Percentiles rank a stretch among this genome's conserved stretches.
Conservation (phyloP, 2,113 vertebrate species). For the Arvicanthis niloticus region DNA sequence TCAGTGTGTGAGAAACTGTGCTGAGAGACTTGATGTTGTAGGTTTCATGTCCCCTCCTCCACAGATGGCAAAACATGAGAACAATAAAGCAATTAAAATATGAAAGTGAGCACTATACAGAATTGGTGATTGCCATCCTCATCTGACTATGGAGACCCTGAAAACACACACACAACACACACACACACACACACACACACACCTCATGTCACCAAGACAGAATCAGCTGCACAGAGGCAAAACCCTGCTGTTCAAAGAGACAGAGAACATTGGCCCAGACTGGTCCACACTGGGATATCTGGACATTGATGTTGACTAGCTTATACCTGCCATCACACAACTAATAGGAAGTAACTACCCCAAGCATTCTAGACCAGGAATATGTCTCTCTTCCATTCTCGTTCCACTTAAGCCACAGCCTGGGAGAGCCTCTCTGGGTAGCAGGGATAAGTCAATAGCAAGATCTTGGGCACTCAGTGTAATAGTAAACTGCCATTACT, state of each 20-base stretch:
- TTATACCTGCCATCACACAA: not conserved
- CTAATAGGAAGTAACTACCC: not conserved
- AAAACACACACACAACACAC: not conserved
- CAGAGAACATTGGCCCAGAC: not conserved
- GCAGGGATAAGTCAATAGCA: not conserved
- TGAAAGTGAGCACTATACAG: not conserved
- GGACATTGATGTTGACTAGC: not conserved
- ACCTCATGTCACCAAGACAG: not conserved
- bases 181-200: too few relatives aligned
- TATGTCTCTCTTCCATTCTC: not conserved
- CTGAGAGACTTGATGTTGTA: not conserved
- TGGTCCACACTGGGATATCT: not conserved
- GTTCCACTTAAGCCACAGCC: not conserved
- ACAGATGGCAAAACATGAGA: not conserved
- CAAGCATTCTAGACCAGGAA: not conserved
- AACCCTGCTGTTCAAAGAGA: not conserved
- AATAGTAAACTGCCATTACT: not conserved
- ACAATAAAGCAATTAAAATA: not conserved
- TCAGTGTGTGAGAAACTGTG: not conserved
- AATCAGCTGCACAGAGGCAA: not conserved
- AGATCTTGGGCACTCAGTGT: not conserved
- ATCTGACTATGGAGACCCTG: not conserved
- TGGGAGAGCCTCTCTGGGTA: not conserved
- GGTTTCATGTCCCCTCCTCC: not conserved
- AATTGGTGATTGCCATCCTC: not conserved